Percentiles rank a stretch among this genome's conserved stretches.
Conservation (phyloP, 2,888 invertebrate species). For the Chamaedrilus cognettii region DNA sequence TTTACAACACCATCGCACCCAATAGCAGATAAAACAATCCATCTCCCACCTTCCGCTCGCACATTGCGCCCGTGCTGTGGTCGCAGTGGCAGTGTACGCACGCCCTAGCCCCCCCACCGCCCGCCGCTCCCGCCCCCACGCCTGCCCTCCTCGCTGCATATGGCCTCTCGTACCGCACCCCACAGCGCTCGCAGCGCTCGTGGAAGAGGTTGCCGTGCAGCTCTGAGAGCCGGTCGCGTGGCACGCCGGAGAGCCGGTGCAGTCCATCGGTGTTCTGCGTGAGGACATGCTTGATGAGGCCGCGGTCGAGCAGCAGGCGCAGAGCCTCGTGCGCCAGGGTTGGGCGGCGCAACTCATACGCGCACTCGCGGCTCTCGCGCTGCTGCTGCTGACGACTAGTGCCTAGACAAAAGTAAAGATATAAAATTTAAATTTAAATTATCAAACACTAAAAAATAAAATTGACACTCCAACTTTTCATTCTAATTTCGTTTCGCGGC, state of each 20-base stretch:
- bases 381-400: background rate
- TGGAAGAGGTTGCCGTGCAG: conserved; percentile 50
- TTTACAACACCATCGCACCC: too few relatives aligned
- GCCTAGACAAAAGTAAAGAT: background rate
- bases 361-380: conserved; percentile 7
- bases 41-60: conserved; percentile 44
- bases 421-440: background rate
- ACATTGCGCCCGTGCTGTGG: conserved; percentile 46
- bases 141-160: conserved; percentile 23
- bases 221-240: conserved; percentile 44
- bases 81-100: conserved; percentile 45
- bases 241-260: conserved; percentile 48
- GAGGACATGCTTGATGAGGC: conserved; percentile 46
- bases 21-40: too few relatives aligned
- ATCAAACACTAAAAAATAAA: background rate
- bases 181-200: conserved; percentile 50
- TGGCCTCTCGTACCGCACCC: conserved; percentile 36
- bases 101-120: conserved; percentile 39
- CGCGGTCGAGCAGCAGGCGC: conserved; percentile 44
- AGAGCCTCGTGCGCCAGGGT: conserved; percentile 51
- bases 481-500: too few relatives aligned
- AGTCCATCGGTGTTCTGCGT: conserved; percentile 52
- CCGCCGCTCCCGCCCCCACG: conserved; percentile 27
- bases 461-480: too few relatives aligned
- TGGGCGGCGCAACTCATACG: conserved; percentile 33